Percentiles rank a stretch among this genome's conserved stretches.
Evolutionary conservation across 35 echinoderm and acorn worm species (phyloP).

Genomic region (Hemicentrotus pulcherrimus): DNA sequence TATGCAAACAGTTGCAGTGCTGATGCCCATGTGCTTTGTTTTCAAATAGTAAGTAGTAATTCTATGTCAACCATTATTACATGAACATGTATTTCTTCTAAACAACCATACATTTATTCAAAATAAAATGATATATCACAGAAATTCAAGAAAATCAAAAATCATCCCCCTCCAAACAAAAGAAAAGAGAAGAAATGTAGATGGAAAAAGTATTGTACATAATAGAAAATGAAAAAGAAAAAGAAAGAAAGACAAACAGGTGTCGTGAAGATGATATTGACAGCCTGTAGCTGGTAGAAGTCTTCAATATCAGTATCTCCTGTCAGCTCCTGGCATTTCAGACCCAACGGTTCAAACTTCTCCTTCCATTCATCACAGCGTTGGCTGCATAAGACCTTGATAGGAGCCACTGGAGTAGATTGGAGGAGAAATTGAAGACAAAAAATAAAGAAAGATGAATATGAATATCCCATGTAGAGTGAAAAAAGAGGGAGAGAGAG

Average conservation of each 20-base stretch:
- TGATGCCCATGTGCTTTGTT: no score
- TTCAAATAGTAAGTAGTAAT: no score
- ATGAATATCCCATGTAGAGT: no score
- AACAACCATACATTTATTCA: no score
- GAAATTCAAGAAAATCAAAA: no score
- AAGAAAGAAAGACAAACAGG: constrained; percentile 55
- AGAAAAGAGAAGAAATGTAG: neutral
- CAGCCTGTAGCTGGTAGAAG: constrained; percentile 67
- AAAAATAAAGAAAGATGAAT: neutral
- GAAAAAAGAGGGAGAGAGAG: no score
- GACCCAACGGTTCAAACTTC: constrained; percentile 72
- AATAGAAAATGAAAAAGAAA: neutral
- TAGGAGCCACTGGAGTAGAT: constrained; percentile 74
- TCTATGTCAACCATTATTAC: no score
- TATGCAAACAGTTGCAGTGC: no score
- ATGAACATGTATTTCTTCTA: no score
- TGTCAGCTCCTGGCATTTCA: constrained; percentile 82
- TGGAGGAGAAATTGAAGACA: neutral
- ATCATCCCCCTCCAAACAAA: no score
- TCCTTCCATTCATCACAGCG: constrained; percentile 78
- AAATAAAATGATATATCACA: no score
- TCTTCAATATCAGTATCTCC: constrained; percentile 84
- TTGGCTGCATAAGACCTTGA: constrained; percentile 82
- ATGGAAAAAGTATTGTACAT: no score
- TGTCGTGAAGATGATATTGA: constrained; percentile 80